A percentile compares a stretch with the other conserved stretches of the same genome.
These are phyloP conservation scores for Choristoneura fumiferana DNA, from an alignment of 1,140 invertebrate genomes.

Conservation along the genomic window DNA sequence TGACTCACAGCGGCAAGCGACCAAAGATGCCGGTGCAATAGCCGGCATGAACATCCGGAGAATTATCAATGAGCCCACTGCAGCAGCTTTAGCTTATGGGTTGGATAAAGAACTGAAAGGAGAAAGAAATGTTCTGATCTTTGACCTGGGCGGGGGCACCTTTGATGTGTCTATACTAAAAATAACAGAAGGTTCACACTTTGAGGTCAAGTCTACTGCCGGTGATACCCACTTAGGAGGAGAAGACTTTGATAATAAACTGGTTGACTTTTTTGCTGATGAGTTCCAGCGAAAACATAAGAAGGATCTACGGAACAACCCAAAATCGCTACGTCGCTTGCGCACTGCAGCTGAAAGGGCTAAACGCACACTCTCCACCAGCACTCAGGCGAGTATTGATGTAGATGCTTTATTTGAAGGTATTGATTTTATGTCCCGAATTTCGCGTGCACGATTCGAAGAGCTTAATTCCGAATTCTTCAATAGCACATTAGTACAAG, in stretches of 20 bases:
- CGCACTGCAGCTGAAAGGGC: conserved; percentile 81
- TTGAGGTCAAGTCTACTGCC: conserved; percentile 84
- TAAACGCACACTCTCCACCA: conserved; percentile 76
- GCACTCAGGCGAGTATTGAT: conserved; percentile 75
- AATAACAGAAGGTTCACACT: conserved; percentile 84
- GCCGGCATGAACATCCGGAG: conserved; percentile 84
- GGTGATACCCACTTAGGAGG: conserved; percentile 81
- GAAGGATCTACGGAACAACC: conserved; percentile 71
- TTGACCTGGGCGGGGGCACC: conserved; percentile 80
- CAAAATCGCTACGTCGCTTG: conserved; percentile 79
- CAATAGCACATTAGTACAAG: conserved; percentile 76
- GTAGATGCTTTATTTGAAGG: conserved; percentile 76
- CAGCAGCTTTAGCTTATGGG: conserved; percentile 87
- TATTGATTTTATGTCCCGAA: conserved; percentile 74
- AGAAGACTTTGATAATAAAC: conserved; percentile 88
- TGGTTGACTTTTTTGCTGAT: conserved; percentile 83
- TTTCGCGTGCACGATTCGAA: conserved; percentile 73
- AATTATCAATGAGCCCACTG: conserved; percentile 87
- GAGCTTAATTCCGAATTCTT: conserved; percentile 77
- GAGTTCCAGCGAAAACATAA: conserved; percentile 76
- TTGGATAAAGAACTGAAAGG: conserved; percentile 88
- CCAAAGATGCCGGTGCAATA: conserved; percentile 86
- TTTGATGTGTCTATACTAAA: conserved; percentile 86
- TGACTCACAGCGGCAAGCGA: conserved; percentile 93
- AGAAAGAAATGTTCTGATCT: conserved; percentile 79